Evolutionary conservation across 2,888 invertebrate species (phyloP).

Genomic region (Nasonia oneida): DNA sequence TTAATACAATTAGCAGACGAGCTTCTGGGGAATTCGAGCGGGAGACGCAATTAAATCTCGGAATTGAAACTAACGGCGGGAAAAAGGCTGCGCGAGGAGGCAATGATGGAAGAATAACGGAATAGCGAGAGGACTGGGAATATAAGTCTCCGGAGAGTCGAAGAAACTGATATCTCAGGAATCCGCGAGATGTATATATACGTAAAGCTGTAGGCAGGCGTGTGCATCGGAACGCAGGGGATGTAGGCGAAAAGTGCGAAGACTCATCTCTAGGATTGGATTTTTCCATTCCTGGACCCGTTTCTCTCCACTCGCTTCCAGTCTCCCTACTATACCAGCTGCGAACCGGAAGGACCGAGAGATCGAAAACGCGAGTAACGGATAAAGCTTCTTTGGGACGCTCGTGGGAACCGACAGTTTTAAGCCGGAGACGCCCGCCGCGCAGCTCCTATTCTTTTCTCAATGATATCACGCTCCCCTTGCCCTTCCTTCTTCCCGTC

Average conservation of each 20-base stretch:
- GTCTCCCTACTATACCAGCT: neutral
- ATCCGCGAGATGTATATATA: neutral
- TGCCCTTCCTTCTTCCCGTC: neutral
- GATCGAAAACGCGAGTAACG: constrained; percentile 56
- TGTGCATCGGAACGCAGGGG: constrained; percentile 38
- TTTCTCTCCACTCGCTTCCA: neutral
- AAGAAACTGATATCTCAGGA: constrained; percentile 45
- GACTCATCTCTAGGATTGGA: constrained; percentile 59
- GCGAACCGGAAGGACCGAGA: constrained; percentile 22
- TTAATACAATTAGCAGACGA: neutral
- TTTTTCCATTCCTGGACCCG: constrained; percentile 52
- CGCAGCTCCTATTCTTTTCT: constrained; percentile 1
- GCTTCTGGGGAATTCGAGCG: neutral
- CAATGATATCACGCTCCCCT: constrained; percentile 30
- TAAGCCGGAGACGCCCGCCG: constrained; percentile 23
- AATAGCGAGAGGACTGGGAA: neutral
- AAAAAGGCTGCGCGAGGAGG: neutral
- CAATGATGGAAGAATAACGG: constrained; percentile 13
- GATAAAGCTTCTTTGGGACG: constrained; percentile 55
- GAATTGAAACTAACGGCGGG: neutral
- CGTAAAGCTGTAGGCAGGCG: neutral
- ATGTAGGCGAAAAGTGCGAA: constrained; percentile 56
- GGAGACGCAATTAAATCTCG: neutral
- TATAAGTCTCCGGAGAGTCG: constrained; percentile 25
- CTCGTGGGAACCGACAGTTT: constrained; percentile 57